These are phyloP conservation scores for Plutomurus gul DNA, from an alignment of 1,140 invertebrate species.

Conservation along the genomic window DNA sequence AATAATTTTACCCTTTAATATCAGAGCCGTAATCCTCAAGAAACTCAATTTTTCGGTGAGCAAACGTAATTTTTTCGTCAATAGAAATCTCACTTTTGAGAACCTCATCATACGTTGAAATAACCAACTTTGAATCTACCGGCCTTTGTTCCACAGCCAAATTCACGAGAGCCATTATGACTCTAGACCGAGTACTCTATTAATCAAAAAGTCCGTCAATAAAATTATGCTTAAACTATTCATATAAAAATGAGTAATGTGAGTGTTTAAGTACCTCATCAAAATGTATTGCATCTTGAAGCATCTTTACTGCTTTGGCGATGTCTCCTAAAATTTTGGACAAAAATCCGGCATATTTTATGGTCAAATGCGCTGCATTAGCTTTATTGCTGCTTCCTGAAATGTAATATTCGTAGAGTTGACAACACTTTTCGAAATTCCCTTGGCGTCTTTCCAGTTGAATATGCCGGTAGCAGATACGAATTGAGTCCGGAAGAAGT, in stretches of 20 bases:
- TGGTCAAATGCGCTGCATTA: constrained; percentile 73
- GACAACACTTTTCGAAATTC: constrained; percentile 74
- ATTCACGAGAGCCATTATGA: constrained; percentile 71
- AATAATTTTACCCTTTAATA: constrained; percentile 60
- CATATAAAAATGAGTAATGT: too few relatives aligned
- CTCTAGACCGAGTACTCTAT: constrained; percentile 49
- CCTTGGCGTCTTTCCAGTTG: constrained; percentile 82
- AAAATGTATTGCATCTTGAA: constrained; percentile 60
- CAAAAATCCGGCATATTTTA: constrained; percentile 89
- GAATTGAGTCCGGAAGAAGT: constrained; percentile 76
- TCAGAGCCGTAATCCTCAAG: constrained; percentile 75
- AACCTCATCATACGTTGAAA: constrained; percentile 74
- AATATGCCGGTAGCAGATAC: constrained; percentile 76
- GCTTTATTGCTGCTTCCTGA: constrained; percentile 74
- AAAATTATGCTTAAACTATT: not conserved
- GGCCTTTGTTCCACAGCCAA: constrained; percentile 76
- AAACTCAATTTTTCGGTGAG: constrained; percentile 88
- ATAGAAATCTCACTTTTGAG: constrained; percentile 70
- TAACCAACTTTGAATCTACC: constrained; percentile 70
- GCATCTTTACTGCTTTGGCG: constrained; percentile 64
- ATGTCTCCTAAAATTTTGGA: constrained; percentile 76
- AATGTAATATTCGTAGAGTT: constrained; percentile 84
- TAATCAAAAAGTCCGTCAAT: not conserved
- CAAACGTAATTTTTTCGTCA: constrained; percentile 82
- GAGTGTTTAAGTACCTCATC: constrained; percentile 59